Conservation (phyloP, 2,797 vertebrate species). For the Psittacula echo region DNA sequence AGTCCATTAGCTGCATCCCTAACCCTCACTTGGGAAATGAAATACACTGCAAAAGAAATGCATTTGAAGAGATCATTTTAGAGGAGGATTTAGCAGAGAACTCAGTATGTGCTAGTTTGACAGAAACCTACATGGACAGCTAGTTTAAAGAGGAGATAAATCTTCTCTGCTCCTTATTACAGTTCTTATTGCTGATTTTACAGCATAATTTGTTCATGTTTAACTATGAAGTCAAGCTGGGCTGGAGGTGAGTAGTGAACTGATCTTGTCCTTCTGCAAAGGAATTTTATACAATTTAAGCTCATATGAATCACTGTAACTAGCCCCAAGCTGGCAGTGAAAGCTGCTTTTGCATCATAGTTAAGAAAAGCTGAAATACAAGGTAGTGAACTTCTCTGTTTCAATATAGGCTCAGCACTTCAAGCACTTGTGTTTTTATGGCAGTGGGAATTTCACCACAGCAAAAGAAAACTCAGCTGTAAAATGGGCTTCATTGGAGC, state of each 20-base stretch:
- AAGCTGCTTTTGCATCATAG: neutral
- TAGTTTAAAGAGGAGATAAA: constrained; percentile 44
- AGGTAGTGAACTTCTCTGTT: neutral
- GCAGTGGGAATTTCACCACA: neutral
- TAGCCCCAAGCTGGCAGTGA: constrained; percentile 7
- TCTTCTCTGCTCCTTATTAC: constrained; percentile 15
- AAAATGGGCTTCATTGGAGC: neutral
- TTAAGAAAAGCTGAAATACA: neutral
- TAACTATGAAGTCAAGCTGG: constrained; percentile 10
- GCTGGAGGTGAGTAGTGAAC: neutral
- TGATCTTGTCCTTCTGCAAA: neutral
- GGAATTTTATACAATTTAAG: neutral
- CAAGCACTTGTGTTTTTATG: neutral
- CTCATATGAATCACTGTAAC: neutral
- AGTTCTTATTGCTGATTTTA: constrained; percentile 21
- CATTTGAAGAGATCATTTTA: neutral
- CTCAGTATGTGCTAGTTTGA: neutral
- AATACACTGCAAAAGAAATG: neutral
- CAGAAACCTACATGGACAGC: neutral
- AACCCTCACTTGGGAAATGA: constrained; percentile 1
- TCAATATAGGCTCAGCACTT: neutral
- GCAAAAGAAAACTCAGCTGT: neutral
- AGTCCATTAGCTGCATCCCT: neutral
- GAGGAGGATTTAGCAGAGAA: neutral
- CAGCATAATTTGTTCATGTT: constrained; percentile 5